phyloP scores from a whole-genome alignment of 2,888 invertebrate genomes.

The Clunio marinus region DNA sequence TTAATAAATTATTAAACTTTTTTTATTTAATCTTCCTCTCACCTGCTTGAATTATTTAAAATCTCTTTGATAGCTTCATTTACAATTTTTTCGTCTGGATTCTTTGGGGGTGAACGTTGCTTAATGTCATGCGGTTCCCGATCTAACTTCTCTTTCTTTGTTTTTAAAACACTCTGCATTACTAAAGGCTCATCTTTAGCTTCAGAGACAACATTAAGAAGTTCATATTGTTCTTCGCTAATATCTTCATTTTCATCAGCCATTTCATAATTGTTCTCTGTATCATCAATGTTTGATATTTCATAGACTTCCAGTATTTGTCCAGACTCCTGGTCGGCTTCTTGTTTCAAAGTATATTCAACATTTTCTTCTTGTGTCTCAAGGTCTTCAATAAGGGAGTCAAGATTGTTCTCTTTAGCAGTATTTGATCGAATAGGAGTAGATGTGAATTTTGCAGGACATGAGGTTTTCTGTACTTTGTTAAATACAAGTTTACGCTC shows the following conservation, averaged over 20 bases:
- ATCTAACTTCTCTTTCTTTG: neutral
- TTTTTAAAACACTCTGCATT: neutral
- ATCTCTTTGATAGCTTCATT: slow-evolving; percentile 9
- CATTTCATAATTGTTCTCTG: slow-evolving; percentile 1
- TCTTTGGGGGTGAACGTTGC: neutral
- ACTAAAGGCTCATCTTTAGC: neutral
- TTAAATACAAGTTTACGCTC: slow-evolving; percentile 28
- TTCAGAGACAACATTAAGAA: slow-evolving; percentile 1
- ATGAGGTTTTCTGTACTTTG: neutral
- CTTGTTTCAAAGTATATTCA: neutral
- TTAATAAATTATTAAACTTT: neutral
- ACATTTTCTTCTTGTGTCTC: neutral
- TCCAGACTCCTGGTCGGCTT: neutral
- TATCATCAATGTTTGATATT: slow-evolving; percentile 31
- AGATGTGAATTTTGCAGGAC: neutral
- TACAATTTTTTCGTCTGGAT: slow-evolving; percentile 15
- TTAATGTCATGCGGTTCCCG: neutral
- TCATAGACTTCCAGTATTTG: slow-evolving; percentile 32
- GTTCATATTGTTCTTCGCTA: slow-evolving; percentile 11
- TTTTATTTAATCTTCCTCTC: neutral
- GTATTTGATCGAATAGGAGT: neutral
- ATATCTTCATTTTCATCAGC: slow-evolving; percentile 19
- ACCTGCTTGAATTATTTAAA: neutral
- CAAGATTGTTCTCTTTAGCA: neutral
- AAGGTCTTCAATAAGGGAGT: slow-evolving; percentile 7